Conservation (phyloP, 2,888 invertebrate species). For the Germaria angustata region DNA sequence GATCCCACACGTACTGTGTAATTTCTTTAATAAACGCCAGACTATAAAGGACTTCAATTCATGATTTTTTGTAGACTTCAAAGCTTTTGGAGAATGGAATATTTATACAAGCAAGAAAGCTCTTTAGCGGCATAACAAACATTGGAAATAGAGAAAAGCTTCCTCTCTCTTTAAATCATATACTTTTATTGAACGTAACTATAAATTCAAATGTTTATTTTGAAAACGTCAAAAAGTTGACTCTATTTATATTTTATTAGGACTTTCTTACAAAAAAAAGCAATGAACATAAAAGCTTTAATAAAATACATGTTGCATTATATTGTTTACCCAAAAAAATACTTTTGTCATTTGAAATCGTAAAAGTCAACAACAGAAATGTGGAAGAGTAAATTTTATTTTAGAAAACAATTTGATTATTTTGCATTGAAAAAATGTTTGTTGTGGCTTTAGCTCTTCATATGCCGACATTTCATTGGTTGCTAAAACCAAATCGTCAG, state of each 20-base stretch:
- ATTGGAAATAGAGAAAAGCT: conserved; percentile 21
- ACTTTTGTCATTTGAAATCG: conserved; percentile 1
- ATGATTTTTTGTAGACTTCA: conserved; percentile 44
- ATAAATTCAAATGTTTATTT: conserved; percentile 42
- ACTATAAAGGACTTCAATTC: conserved; percentile 54
- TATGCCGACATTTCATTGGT: too few species aligned
- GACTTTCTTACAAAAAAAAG: background rate
- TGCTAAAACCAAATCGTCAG: too few species aligned
- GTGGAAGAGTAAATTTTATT: too few species aligned
- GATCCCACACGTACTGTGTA: conserved; percentile 77
- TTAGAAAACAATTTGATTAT: too few species aligned
- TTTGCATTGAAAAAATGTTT: too few species aligned
- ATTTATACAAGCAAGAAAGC: conserved; percentile 8
- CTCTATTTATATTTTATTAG: conserved; percentile 39
- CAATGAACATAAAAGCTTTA: background rate
- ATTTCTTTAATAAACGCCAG: conserved; percentile 62
- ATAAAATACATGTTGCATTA: conserved; percentile 60
- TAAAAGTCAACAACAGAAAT: conserved; percentile 2
- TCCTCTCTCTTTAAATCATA: too few species aligned
- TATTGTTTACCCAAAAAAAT: conserved; percentile 13
- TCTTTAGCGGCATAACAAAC: conserved; percentile 37
- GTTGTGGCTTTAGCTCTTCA: too few species aligned
- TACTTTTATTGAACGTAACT: too few species aligned
- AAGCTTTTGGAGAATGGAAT: conserved; percentile 65
- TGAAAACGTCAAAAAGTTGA: conserved; percentile 40